Evolutionary conservation across 2,113 vertebrate genomes (phyloP), one percentile per base, ranked within the genome.

Genomic region (Rousettus leschenaultii): DNA sequence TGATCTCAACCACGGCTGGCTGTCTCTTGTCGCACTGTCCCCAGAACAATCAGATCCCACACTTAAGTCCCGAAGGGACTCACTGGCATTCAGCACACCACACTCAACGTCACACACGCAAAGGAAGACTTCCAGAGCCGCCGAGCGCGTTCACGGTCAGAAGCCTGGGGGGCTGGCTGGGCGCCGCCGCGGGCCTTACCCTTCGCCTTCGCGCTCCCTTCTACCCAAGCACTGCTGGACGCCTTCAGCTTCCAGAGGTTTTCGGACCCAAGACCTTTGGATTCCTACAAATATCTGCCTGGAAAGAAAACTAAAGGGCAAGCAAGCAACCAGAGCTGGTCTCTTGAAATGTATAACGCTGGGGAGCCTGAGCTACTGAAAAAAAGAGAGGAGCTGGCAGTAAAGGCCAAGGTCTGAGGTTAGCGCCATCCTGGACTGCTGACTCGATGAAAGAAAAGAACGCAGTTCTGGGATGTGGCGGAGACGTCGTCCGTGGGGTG

Each of bases 281-380:
- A 94, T 94, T 95, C 71, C 63, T 15, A 48, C 30, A 86, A 68
- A 51, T 55, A 57, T 68, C 33, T 89, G 28, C 59, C 78, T 89
- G 51, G 74, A 65, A 84, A 85, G 55, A 77, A 96, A 97, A 78
- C 15, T 45, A 77, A 94, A 86, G 38, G 79, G 88, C 10, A 73
- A 92, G 71, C 61, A 90, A 95, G 43, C 7, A 93, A 73, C 48
- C 77, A 78, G 63, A 90, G 14, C 51, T 48, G 48, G 35, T 92
- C 86, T 95, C 94, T 96, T 66, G 68, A 92, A 96, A 97, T 95
- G 82, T 33, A 3, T 45, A 45, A 87, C 63, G 93, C 77, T 73
- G 51, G 40, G 55, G 70, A 83, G 59, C 68, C 33, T 78, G 61
- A 86, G 40, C 0, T 0, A 74, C 51, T 51, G 51, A 51, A 21